These are phyloP conservation scores for Eilema depressum DNA, from an alignment of 2,888 invertebrate genomes.

Conservation along the genomic window DNA sequence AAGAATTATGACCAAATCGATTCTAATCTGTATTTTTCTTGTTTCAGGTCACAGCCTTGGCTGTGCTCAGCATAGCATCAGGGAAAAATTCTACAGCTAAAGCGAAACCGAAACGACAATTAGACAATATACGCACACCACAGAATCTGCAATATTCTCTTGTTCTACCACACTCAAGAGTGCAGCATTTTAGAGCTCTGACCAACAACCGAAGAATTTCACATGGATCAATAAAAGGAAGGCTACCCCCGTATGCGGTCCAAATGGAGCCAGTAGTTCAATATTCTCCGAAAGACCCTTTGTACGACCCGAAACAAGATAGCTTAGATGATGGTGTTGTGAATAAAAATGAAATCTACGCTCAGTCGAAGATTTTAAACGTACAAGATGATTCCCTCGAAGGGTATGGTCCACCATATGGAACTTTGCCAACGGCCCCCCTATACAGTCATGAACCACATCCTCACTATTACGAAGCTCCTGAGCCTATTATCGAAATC, in stretches of 20 bases:
- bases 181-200: slow-evolving; percentile 82
- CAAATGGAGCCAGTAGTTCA: slow-evolving; percentile 93
- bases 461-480: slow-evolving; percentile 90
- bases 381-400: slow-evolving; percentile 78
- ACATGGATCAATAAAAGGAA: slow-evolving; percentile 81
- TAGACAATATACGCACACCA: slow-evolving; percentile 85
- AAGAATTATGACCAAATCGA: slow-evolving; percentile 18
- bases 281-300: slow-evolving; percentile 92
- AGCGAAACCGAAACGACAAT: slow-evolving; percentile 85
- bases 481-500: slow-evolving; percentile 96
- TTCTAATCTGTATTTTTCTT: slow-evolving; percentile 48
- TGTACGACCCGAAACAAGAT: slow-evolving; percentile 88
- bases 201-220: slow-evolving; percentile 86
- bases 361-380: slow-evolving; percentile 82
- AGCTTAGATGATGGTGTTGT: slow-evolving; percentile 78
- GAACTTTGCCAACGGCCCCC: slow-evolving; percentile 78
- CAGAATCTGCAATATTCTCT: slow-evolving; percentile 88
- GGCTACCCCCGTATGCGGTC: slow-evolving; percentile 90
- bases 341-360: slow-evolving; percentile 81
- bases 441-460: slow-evolving; percentile 81
- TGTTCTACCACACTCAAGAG: slow-evolving; percentile 86
- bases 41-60: slow-evolving; percentile 87
- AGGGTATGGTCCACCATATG: slow-evolving; percentile 81
- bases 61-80: slow-evolving; percentile 84
- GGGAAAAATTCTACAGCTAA: slow-evolving; percentile 81